Evolutionary conservation across 1,140 invertebrate species (phyloP).

Genomic region (Caenorhabditis brenneri): DNA sequence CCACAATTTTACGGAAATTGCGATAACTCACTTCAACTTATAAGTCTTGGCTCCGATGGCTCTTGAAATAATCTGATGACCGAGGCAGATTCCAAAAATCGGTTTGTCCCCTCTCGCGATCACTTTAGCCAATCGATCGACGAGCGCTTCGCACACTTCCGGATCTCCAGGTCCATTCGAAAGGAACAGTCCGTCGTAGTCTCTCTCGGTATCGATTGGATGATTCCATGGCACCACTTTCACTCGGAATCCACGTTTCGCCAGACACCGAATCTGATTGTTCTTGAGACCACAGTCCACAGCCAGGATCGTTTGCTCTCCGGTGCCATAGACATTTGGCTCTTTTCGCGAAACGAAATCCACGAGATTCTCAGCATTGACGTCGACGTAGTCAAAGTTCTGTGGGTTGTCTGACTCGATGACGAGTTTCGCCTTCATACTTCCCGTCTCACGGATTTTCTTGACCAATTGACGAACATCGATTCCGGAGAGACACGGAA

Average conservation of each 20-base stretch:
- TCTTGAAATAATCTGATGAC: slow-evolving; percentile 89
- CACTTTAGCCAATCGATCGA: slow-evolving; percentile 76
- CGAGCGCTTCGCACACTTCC: slow-evolving; percentile 79
- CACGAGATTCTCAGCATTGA: slow-evolving; percentile 87
- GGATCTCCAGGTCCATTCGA: slow-evolving; percentile 98
- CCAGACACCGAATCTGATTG: slow-evolving; percentile 90
- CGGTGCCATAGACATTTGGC: slow-evolving; percentile 57
- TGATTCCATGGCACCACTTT: slow-evolving; percentile 89
- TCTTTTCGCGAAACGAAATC: slow-evolving; percentile 83
- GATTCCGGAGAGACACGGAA: slow-evolving; percentile 66
- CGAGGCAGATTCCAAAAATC: slow-evolving; percentile 88
- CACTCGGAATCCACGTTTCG: slow-evolving; percentile 83
- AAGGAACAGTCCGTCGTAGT: slow-evolving; percentile 86
- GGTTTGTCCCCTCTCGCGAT: slow-evolving; percentile 66
- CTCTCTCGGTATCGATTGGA: slow-evolving; percentile 64
- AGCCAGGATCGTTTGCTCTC: slow-evolving; percentile 78
- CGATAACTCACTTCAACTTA: slow-evolving; percentile 96
- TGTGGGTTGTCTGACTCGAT: slow-evolving; percentile 72
- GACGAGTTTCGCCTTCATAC: slow-evolving; percentile 81
- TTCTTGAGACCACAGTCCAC: slow-evolving; percentile 95
- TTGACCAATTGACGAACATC: slow-evolving; percentile 89
- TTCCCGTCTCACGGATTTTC: slow-evolving; percentile 82
- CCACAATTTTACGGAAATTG: too few species aligned
- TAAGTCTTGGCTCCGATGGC: slow-evolving; percentile 85
- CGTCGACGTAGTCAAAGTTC: slow-evolving; percentile 76